phyloP scores from a whole-genome alignment of 2,113 vertebrate species.

The Eubucco bourcierii region DNA sequence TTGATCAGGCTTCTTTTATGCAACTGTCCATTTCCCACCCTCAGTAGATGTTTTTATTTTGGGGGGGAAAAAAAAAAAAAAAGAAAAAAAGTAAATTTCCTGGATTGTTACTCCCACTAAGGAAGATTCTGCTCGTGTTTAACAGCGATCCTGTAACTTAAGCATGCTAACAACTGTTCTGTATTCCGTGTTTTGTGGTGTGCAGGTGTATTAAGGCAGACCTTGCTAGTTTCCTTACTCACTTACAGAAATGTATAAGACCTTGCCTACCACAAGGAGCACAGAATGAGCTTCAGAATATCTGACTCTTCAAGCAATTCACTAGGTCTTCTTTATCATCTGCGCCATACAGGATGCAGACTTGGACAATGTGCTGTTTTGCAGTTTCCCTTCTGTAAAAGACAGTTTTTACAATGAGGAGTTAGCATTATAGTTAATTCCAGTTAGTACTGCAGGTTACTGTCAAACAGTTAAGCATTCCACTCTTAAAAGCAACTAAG shows the following conservation, averaged over 20 bases:
- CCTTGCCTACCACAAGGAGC: rapidly evolving
- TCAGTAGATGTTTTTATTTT: background rate
- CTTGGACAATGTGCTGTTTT: background rate
- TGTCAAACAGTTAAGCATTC: background rate
- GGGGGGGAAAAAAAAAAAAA: background rate
- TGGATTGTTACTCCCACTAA: background rate
- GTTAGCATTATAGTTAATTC: background rate
- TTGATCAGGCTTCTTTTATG: background rate
- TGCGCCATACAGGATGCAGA: background rate
- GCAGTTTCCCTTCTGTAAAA: background rate
- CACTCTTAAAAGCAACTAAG: background rate
- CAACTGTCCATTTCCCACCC: background rate
- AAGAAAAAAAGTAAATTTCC: too few species aligned
- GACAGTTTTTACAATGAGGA: background rate
- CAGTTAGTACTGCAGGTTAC: background rate
- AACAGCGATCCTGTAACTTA: background rate
- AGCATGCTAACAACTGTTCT: background rate
- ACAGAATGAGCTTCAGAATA: background rate
- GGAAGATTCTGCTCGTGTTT: background rate
- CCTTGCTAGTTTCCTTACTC: rapidly evolving
- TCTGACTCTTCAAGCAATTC: background rate
- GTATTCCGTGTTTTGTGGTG: background rate
- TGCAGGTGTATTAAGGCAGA: background rate
- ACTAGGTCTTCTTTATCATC: background rate
- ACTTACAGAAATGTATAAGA: background rate